phyloP scores from a whole-genome alignment of 2,797 vertebrate genomes.

The Staurois parvus region DNA sequence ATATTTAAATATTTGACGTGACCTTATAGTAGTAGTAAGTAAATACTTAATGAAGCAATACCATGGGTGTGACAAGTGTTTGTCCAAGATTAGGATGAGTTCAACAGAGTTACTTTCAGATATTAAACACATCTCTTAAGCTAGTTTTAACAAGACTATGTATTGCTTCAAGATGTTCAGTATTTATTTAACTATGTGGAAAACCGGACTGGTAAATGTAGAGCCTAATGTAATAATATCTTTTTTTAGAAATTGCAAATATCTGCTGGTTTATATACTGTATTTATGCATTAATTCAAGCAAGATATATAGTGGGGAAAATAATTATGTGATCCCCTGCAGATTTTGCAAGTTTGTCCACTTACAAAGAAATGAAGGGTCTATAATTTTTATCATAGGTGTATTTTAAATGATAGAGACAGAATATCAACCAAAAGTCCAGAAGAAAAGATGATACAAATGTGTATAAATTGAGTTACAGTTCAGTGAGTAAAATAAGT shows the following conservation, averaged over 20 bases:
- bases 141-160: conserved; percentile 1
- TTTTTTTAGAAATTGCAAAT: neutral
- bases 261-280: neutral
- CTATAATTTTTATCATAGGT: no score
- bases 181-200: conserved; percentile 3
- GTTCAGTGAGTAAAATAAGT: no score
- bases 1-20: conserved; percentile 51
- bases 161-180: neutral
- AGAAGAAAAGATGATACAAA: no score
- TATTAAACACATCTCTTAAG: conserved; percentile 18
- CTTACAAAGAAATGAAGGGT: no score
- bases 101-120: conserved; percentile 23
- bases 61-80: conserved; percentile 43
- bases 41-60: conserved; percentile 51
- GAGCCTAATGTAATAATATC: neutral
- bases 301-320: no score
- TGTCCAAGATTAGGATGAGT: conserved; percentile 51
- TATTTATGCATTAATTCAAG: neutral
- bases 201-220: neutral
- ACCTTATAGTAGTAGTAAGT: conserved; percentile 56
- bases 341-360: no score
- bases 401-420: no score
- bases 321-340: no score
- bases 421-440: no score
- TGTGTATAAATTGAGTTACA: no score